A percentile compares a stretch with the other conserved stretches of the same genome.
phyloP scores from a whole-genome alignment of 1,140 invertebrate genomes.

The Drosophila repletoides region DNA sequence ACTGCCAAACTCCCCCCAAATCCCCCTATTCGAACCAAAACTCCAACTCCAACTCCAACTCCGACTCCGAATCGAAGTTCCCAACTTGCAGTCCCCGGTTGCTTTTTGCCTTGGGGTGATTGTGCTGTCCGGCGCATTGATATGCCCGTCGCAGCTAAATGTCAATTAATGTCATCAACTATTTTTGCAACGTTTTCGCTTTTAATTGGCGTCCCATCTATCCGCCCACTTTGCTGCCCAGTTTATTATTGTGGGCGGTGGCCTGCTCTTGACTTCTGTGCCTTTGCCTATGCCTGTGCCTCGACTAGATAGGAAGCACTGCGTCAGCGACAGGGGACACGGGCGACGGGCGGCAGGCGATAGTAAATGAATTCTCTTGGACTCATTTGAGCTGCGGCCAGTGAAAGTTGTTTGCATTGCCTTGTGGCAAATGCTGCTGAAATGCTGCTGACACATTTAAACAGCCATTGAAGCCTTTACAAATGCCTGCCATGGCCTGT shows the following conservation, averaged over 20 bases:
- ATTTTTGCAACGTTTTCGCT: slow-evolving; percentile 72
- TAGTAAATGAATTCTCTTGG: slow-evolving; percentile 31
- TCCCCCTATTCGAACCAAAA: slow-evolving; percentile 10
- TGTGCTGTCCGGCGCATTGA: slow-evolving; percentile 76
- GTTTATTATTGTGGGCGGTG: slow-evolving; percentile 39
- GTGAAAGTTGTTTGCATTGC: slow-evolving; percentile 74
- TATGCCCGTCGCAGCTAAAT: slow-evolving; percentile 78
- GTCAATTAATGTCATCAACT: slow-evolving; percentile 81
- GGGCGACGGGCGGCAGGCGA: too few species aligned
- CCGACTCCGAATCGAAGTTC: too few species aligned
- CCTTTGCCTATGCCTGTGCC: not conserved
- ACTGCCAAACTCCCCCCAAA: not conserved
- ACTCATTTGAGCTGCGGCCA: slow-evolving; percentile 20
- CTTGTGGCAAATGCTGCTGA: slow-evolving; percentile 16
- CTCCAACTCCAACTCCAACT: slow-evolving; percentile 10
- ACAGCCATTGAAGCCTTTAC: slow-evolving; percentile 40
- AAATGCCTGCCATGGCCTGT: slow-evolving; percentile 41
- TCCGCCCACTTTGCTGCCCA: slow-evolving; percentile 40
- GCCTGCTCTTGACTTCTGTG: slow-evolving; percentile 68
- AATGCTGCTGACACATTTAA: slow-evolving; percentile 63
- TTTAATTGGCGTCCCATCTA: slow-evolving; percentile 68
- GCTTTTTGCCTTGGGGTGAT: slow-evolving; percentile 57
- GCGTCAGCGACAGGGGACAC: too few species aligned
- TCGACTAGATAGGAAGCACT: too few species aligned
- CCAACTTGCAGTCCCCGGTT: not conserved